Percentiles rank a stretch among this genome's conserved stretches.
These are phyloP conservation scores for Taurulus bubalis DNA, from an alignment of 2,113 vertebrate genomes.

Conservation along the genomic window DNA sequence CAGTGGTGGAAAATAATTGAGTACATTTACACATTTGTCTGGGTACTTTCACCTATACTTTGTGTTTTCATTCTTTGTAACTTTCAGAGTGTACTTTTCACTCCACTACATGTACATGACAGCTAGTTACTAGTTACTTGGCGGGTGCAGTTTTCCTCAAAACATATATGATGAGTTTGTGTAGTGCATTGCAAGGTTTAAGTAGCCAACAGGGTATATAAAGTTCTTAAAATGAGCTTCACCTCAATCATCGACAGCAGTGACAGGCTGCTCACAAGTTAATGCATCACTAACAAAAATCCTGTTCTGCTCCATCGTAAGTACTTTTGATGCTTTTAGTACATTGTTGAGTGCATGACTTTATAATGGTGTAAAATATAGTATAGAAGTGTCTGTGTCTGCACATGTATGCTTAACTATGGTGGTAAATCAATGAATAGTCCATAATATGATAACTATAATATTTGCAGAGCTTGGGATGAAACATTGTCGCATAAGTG, in stretches of 20 bases:
- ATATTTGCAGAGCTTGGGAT: conserved; percentile 9
- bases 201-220: not conserved
- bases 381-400: not conserved
- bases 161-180: not conserved
- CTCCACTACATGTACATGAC: not conserved
- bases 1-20: not conserved
- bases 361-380: not conserved
- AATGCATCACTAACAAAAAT: not conserved
- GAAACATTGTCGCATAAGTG: conserved; percentile 11
- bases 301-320: not conserved
- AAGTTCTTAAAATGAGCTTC: not conserved
- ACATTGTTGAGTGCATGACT: not conserved
- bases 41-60: not conserved
- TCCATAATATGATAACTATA: not conserved
- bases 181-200: not conserved
- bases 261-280: not conserved
- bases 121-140: not conserved
- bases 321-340: not conserved
- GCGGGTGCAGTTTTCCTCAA: not conserved
- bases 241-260: not conserved
- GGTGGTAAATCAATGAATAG: not conserved
- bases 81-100: not conserved
- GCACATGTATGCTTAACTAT: not conserved
- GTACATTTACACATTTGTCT: not conserved
- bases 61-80: not conserved